These are phyloP conservation scores for Harpagus bidentatus DNA, from an alignment of 2,113 vertebrate species.

Conservation along the genomic window DNA sequence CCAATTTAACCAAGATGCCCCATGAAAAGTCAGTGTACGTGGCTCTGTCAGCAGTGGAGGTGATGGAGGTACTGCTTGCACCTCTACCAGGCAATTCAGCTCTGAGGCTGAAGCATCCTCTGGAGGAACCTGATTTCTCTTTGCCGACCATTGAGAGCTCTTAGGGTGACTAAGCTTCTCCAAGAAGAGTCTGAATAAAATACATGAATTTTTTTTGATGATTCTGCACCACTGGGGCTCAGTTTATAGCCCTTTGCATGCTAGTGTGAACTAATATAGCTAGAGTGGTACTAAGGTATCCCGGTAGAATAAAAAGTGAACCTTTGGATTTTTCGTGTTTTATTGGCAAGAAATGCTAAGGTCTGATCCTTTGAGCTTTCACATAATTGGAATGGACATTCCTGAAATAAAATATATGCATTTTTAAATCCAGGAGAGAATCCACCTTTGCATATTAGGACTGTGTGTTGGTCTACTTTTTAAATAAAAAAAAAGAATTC, in stretches of 20 bases:
- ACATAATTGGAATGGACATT: neutral
- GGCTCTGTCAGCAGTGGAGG: neutral
- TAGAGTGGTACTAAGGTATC: neutral
- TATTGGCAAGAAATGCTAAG: neutral
- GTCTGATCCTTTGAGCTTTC: neutral
- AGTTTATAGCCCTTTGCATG: neutral
- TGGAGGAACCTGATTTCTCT: neutral
- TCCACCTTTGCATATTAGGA: neutral
- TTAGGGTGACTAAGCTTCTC: neutral
- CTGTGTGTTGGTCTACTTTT: neutral
- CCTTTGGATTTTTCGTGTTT: neutral
- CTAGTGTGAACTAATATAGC: neutral
- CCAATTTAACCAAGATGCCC: neutral
- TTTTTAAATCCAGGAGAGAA: neutral
- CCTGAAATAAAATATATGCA: neutral
- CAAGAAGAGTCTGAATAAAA: neutral
- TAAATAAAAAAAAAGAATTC: neutral
- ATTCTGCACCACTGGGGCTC: neutral
- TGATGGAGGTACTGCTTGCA: neutral
- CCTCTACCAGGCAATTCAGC: neutral
- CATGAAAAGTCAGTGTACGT: neutral
- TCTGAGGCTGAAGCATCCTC: neutral
- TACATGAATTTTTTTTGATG: rapidly evolving
- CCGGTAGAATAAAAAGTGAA: neutral
- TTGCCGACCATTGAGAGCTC: neutral